These are phyloP conservation scores for Agrotis ipsilon DNA, from an alignment of 2,888 invertebrate species.

Conservation along the genomic window DNA sequence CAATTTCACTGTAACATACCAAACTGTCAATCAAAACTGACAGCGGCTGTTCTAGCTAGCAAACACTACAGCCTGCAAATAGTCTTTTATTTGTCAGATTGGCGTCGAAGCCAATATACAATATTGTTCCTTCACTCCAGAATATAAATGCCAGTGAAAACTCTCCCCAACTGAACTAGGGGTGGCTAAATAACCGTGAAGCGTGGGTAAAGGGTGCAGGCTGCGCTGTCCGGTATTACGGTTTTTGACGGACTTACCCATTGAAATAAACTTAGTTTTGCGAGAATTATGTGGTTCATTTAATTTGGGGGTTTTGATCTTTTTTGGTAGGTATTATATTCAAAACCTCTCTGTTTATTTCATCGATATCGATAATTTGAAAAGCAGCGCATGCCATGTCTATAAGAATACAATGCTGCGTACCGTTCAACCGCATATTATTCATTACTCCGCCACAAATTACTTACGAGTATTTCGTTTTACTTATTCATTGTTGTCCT, in stretches of 20 bases:
- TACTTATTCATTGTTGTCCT: neutral
- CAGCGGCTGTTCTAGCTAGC: slow-evolving; percentile 32
- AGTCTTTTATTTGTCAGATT: slow-evolving; percentile 47
- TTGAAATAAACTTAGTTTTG: slow-evolving; percentile 43
- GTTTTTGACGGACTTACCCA: slow-evolving; percentile 52
- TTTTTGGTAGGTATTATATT: neutral
- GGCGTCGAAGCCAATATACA: slow-evolving; percentile 37
- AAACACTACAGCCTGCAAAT: slow-evolving; percentile 34
- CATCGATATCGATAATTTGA: slow-evolving; percentile 31
- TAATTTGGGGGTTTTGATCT: neutral
- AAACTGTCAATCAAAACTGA: slow-evolving; percentile 43
- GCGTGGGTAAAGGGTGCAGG: slow-evolving; percentile 59
- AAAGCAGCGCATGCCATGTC: neutral
- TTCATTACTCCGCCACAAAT: slow-evolving; percentile 12
- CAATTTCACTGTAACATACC: slow-evolving; percentile 24
- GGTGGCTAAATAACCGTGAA: slow-evolving; percentile 66
- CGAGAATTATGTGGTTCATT: slow-evolving; percentile 40
- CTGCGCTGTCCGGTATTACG: slow-evolving; percentile 49
- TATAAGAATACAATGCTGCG: slow-evolving; percentile 4
- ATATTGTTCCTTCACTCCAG: slow-evolving; percentile 44
- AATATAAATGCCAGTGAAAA: slow-evolving; percentile 59
- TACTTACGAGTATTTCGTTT: neutral
- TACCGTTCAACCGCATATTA: neutral
- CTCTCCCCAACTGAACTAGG: slow-evolving; percentile 48
- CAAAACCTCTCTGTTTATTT: neutral